Evolutionary conservation across 1,140 invertebrate genomes (phyloP).

Genomic region (Spodoptera litura): DNA sequence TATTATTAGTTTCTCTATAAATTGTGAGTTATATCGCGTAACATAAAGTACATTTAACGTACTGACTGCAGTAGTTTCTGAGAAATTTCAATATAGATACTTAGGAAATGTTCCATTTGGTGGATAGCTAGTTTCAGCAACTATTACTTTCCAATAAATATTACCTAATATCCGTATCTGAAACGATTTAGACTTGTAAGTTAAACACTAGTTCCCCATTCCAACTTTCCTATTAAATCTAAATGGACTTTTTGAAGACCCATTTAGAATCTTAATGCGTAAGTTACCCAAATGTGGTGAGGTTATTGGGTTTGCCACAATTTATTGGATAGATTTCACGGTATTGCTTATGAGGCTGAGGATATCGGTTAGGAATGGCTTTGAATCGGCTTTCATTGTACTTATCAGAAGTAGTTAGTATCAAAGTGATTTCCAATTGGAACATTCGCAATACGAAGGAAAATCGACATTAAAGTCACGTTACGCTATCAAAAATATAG

Average conservation of each 20-base stretch:
- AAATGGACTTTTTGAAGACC: slow-evolving; percentile 18
- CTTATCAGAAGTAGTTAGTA: slow-evolving; percentile 10
- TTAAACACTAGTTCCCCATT: neutral
- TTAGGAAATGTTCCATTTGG: no score
- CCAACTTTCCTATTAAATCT: slow-evolving; percentile 12
- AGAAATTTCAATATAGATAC: no score
- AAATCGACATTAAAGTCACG: neutral
- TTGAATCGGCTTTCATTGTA: slow-evolving; percentile 10
- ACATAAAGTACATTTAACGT: no score
- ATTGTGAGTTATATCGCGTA: no score
- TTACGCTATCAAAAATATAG: no score
- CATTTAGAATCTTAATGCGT: slow-evolving; percentile 8
- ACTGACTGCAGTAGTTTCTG: no score
- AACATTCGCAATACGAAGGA: neutral
- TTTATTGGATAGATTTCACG: slow-evolving; percentile 27
- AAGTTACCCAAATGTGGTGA: slow-evolving; percentile 30
- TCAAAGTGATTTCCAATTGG: slow-evolving; percentile 17
- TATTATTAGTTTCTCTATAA: no score
- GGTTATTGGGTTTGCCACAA: slow-evolving; percentile 23
- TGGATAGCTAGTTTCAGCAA: no score
- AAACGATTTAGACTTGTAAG: no score
- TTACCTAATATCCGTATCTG: no score
- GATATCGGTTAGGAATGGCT: slow-evolving; percentile 24
- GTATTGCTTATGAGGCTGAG: slow-evolving; percentile 21
- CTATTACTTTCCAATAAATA: no score